Conservation (phyloP, 2,888 invertebrate species). For the Leucoma salicis region DNA sequence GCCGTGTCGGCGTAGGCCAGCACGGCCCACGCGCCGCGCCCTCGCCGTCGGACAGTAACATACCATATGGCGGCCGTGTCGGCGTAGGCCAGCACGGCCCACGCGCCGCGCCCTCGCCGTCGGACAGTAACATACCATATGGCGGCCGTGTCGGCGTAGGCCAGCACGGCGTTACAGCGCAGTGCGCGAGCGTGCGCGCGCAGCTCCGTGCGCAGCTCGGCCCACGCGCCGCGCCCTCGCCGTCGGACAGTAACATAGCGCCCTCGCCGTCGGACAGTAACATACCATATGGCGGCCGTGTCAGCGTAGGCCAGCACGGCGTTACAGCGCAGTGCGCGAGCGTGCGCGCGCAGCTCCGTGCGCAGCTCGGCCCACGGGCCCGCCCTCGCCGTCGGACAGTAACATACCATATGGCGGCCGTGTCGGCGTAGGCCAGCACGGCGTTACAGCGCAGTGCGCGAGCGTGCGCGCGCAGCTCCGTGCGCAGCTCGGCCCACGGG, state of each 20-base stretch:
- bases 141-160: slow-evolving; percentile 94
- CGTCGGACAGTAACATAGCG: slow-evolving; percentile 80
- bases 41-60: too few relatives aligned
- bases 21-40: too few relatives aligned
- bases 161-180: slow-evolving; percentile 96
- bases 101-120: too few relatives aligned
- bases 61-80: slow-evolving; percentile 96
- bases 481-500: slow-evolving; percentile 98
- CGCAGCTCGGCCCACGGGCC: slow-evolving; percentile 98
- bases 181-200: slow-evolving; percentile 95
- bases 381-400: slow-evolving; percentile 84
- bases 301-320: slow-evolving; percentile 97
- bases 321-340: slow-evolving; percentile 94
- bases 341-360: slow-evolving; percentile 97
- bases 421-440: slow-evolving; percentile 96
- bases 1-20: slow-evolving; percentile 96
- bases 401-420: slow-evolving; percentile 92
- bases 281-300: slow-evolving; percentile 94
- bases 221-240: slow-evolving; percentile 93
- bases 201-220: slow-evolving; percentile 96
- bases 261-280: slow-evolving; percentile 68
- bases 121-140: slow-evolving; percentile 88
- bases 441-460: slow-evolving; percentile 96
- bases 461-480: slow-evolving; percentile 97
- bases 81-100: slow-evolving; percentile 96